These are phyloP conservation scores for Jacana jacana DNA, from an alignment of 2,113 vertebrate species.

Conservation along the genomic window DNA sequence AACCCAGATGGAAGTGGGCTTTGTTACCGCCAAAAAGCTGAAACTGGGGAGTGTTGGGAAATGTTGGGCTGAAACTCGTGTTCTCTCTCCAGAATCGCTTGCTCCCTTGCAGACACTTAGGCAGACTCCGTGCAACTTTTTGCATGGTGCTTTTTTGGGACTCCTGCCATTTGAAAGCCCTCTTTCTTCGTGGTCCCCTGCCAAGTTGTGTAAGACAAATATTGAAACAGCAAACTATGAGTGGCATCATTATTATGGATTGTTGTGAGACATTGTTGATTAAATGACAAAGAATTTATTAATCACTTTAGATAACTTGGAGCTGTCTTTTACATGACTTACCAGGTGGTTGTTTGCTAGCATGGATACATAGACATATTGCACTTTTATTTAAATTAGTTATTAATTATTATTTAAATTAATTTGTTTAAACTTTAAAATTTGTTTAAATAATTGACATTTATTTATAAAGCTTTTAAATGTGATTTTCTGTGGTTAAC, in stretches of 20 bases:
- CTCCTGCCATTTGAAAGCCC: neutral
- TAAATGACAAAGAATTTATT: neutral
- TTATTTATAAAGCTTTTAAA: conserved; percentile 17
- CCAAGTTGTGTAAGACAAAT: neutral
- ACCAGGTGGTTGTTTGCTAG: neutral
- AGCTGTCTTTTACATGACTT: neutral
- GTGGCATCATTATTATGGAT: neutral
- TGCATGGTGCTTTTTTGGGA: neutral
- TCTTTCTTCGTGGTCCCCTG: neutral
- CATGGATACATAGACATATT: neutral
- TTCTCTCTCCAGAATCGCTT: neutral
- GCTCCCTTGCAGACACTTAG: neutral
- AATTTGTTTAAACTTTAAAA: neutral
- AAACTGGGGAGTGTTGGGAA: neutral
- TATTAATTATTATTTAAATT: neutral
- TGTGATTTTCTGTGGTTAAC: conserved; percentile 53
- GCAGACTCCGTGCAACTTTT: neutral
- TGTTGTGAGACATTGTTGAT: neutral
- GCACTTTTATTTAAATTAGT: neutral
- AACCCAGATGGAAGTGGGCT: neutral
- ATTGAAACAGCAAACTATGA: neutral
- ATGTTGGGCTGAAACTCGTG: neutral
- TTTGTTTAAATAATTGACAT: neutral
- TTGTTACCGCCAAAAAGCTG: neutral
- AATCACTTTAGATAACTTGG: neutral